Conservation (phyloP, 2,797 vertebrate species). For the Eidolon dupreanum region DNA sequence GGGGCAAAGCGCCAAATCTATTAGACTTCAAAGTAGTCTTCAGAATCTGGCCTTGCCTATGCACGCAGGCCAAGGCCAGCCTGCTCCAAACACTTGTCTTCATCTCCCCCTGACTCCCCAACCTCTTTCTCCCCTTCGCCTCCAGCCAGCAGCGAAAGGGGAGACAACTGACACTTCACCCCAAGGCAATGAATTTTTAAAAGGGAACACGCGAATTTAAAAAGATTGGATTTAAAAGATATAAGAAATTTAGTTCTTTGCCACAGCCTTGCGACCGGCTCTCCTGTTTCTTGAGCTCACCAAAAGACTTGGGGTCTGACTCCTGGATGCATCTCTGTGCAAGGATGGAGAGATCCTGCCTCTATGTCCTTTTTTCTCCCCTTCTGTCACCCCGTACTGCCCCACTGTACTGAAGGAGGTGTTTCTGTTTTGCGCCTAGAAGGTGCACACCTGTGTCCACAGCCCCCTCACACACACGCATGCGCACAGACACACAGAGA, state of each 20-base stretch:
- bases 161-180: background rate
- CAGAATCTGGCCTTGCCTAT: background rate
- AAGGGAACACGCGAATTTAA: background rate
- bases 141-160: background rate
- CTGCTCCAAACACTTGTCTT: background rate
- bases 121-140: background rate
- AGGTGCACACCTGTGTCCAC: background rate
- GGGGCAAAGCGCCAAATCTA: background rate
- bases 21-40: background rate
- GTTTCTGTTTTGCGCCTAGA: background rate
- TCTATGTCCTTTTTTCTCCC: fast-evolving
- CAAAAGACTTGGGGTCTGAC: background rate
- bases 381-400: fast-evolving
- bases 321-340: background rate
- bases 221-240: background rate
- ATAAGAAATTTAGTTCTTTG: background rate
- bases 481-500: fast-evolving
- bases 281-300: background rate
- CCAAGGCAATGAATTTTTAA: background rate
- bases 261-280: background rate
- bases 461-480: background rate
- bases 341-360: background rate
- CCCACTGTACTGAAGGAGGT: fast-evolving
- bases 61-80: too few relatives aligned
- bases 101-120: too few relatives aligned